phyloP scores from a whole-genome alignment of 2,797 vertebrate genomes.

The Morelia viridis region DNA sequence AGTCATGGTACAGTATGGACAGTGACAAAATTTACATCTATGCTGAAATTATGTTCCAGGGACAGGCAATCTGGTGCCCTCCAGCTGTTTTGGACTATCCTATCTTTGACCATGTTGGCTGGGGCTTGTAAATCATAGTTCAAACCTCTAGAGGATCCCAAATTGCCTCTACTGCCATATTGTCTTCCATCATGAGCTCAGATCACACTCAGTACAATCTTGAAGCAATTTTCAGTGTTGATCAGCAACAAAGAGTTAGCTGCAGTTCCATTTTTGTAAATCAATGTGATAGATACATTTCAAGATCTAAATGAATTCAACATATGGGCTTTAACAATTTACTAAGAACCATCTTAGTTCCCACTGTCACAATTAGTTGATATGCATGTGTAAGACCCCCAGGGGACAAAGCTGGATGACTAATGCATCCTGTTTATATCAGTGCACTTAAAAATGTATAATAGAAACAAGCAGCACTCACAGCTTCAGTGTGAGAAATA shows the following conservation, averaged over 20 bases:
- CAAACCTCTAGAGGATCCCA: no score
- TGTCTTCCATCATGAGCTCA: not conserved
- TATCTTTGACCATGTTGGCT: no score
- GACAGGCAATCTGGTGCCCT: no score
- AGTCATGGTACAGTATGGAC: no score
- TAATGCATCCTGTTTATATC: not conserved
- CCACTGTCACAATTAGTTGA: not conserved
- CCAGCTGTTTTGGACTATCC: no score
- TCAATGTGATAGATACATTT: conserved; percentile 4
- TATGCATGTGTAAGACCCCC: not conserved
- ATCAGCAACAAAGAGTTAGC: not conserved
- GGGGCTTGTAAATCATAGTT: no score
- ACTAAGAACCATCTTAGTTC: conserved; percentile 6
- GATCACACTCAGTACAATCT: not conserved
- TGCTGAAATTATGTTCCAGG: no score
- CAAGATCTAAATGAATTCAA: not conserved
- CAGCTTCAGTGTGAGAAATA: not conserved
- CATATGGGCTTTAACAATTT: not conserved
- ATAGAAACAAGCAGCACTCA: not conserved
- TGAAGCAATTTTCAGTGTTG: not conserved
- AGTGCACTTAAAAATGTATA: conserved; percentile 12
- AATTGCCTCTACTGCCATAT: no score
- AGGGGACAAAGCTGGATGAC: not conserved
- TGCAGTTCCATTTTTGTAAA: conserved; percentile 21
- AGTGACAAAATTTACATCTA: no score